Evolutionary conservation across 1,140 invertebrate genomes (phyloP).

Genomic region (Nymphalis io): DNA sequence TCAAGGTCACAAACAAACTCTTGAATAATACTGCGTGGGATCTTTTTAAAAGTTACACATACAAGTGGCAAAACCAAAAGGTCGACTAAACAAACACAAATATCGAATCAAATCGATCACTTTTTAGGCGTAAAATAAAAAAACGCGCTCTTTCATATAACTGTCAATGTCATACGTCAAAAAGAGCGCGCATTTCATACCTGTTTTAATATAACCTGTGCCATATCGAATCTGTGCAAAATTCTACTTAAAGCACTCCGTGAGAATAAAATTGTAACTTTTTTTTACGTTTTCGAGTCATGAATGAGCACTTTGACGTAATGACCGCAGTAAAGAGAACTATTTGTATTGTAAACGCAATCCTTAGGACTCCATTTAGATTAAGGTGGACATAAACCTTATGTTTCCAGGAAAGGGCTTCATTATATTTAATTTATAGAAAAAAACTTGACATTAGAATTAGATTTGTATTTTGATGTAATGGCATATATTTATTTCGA

Average conservation of each 20-base stretch:
- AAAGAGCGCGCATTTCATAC: conserved; percentile 35
- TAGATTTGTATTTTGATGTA: background rate
- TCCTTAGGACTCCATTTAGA: conserved; percentile 47
- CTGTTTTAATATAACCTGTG: conserved; percentile 46
- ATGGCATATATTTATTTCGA: no score
- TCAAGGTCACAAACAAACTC: no score
- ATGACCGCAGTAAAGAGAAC: conserved; percentile 69
- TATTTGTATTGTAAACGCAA: conserved; percentile 66
- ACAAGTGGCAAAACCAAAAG: conserved; percentile 45
- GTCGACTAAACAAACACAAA: conserved; percentile 69
- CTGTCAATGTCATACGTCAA: conserved; percentile 51
- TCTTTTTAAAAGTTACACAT: conserved; percentile 38
- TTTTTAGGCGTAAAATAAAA: conserved; percentile 50
- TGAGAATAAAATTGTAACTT: conserved; percentile 63
- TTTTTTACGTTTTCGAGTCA: conserved; percentile 51
- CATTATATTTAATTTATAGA: no score
- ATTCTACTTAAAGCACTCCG: conserved; percentile 39
- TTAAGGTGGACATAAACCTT: conserved; percentile 46
- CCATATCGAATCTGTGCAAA: conserved; percentile 59
- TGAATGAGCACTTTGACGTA: conserved; percentile 68
- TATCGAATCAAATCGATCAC: conserved; percentile 72
- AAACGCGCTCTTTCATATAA: conserved; percentile 49
- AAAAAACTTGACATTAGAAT: background rate
- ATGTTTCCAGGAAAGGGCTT: background rate
- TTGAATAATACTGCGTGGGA: conserved; percentile 52